These are phyloP conservation scores for Bombus picipes DNA, from an alignment of 1,140 invertebrate species.

Conservation along the genomic window DNA sequence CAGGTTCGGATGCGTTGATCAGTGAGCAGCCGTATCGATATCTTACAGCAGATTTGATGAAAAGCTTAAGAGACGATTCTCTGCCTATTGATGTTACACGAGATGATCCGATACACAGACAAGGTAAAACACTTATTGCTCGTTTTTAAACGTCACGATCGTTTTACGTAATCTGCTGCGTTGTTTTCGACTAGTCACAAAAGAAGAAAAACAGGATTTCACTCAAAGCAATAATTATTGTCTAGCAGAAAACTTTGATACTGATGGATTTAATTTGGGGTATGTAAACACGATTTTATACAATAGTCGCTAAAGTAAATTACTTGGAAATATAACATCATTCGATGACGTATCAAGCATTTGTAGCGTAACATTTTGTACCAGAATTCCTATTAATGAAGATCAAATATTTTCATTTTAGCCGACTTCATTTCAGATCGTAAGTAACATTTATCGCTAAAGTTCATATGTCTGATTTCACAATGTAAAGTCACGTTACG, in stretches of 20 bases:
- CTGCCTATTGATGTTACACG: slow-evolving; percentile 95
- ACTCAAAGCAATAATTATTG: slow-evolving; percentile 81
- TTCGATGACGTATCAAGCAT: background rate
- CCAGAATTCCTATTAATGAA: slow-evolving; percentile 48
- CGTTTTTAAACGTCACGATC: slow-evolving; percentile 1
- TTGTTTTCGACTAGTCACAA: slow-evolving; percentile 70
- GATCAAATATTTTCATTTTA: slow-evolving; percentile 62
- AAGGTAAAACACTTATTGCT: slow-evolving; percentile 60
- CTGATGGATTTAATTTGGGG: slow-evolving; percentile 75
- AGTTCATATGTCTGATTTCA: too few species aligned
- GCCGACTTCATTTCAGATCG: slow-evolving; percentile 78
- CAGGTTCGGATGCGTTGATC: slow-evolving; percentile 93
- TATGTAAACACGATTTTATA: slow-evolving; percentile 51
- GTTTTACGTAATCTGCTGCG: background rate
- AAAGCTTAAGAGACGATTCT: slow-evolving; percentile 95
- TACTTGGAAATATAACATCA: background rate
- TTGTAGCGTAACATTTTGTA: slow-evolving; percentile 8
- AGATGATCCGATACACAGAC: slow-evolving; percentile 88
- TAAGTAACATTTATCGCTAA: slow-evolving; percentile 69
- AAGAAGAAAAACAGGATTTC: slow-evolving; percentile 80
- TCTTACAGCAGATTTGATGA: slow-evolving; percentile 96
- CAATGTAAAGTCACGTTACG: too few species aligned
- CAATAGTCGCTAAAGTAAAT: background rate
- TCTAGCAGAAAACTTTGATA: slow-evolving; percentile 80
- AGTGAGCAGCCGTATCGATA: slow-evolving; percentile 96